phyloP scores from a whole-genome alignment of 2,797 vertebrate genomes.

The Catostomus latipinnis region DNA sequence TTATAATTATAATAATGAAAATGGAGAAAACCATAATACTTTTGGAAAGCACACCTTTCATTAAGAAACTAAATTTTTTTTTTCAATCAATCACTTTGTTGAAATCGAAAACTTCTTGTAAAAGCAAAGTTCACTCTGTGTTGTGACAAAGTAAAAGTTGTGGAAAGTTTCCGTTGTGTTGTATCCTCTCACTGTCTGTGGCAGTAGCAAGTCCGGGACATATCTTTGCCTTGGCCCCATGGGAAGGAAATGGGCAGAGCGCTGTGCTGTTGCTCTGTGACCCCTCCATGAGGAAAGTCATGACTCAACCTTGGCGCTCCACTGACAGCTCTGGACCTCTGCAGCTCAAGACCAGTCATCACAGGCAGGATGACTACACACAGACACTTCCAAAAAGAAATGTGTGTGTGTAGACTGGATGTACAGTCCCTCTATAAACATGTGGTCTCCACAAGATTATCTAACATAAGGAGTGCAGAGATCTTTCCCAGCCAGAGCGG shows the following conservation, averaged over 20 bases:
- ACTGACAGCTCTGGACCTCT: slow-evolving; percentile 72
- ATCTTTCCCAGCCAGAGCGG: slow-evolving; percentile 8
- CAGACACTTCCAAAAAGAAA: slow-evolving; percentile 38
- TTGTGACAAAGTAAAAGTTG: slow-evolving; percentile 63
- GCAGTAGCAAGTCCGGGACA: slow-evolving; percentile 77
- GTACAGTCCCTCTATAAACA: slow-evolving; percentile 12
- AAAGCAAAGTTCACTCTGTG: background rate
- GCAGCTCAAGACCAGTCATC: slow-evolving; percentile 58
- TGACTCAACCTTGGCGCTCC: slow-evolving; percentile 77
- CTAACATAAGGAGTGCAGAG: slow-evolving; percentile 17
- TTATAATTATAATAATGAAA: background rate
- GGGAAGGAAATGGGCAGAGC: slow-evolving; percentile 78
- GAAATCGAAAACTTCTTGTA: slow-evolving; percentile 7
- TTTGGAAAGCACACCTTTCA: slow-evolving; percentile 5
- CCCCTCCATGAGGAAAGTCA: slow-evolving; percentile 71
- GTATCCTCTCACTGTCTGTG: slow-evolving; percentile 78
- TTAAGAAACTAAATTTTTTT: background rate
- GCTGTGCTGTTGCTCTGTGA: slow-evolving; percentile 76
- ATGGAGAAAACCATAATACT: background rate
- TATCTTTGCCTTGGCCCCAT: slow-evolving; percentile 75
- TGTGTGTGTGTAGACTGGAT: slow-evolving; percentile 13
- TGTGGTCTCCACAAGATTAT: slow-evolving; percentile 23
- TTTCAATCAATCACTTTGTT: background rate
- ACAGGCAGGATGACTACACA: slow-evolving; percentile 40
- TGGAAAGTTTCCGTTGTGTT: slow-evolving; percentile 68